phyloP scores from a whole-genome alignment of 2,888 invertebrate species.

The Chymomyza caudatula region DNA sequence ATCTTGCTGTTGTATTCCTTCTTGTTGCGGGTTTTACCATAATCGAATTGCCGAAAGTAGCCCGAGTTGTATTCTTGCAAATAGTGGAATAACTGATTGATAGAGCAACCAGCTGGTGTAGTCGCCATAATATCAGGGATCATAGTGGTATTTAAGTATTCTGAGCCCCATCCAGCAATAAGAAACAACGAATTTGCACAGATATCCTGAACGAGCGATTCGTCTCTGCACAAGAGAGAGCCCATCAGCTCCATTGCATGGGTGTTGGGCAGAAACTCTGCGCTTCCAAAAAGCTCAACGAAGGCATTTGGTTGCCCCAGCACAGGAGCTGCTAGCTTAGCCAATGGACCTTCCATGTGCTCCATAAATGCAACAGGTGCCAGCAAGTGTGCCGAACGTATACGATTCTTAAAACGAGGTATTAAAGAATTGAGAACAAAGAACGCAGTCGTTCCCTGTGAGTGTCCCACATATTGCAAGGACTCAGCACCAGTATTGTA shows the following conservation, averaged over 20 bases:
- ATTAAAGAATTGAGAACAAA: constrained; percentile 57
- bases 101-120: constrained; percentile 66
- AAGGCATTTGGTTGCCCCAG: constrained; percentile 65
- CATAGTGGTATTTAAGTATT: constrained; percentile 56
- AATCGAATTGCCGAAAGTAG: constrained; percentile 61
- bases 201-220: constrained; percentile 43
- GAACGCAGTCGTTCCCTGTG: constrained; percentile 67
- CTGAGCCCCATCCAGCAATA: constrained; percentile 60
- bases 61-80: constrained; percentile 67
- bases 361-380: constrained; percentile 70
- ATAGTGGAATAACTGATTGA: constrained; percentile 67
- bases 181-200: constrained; percentile 59
- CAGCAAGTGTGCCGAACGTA: constrained; percentile 63
- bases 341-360: constrained; percentile 78
- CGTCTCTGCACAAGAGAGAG: constrained; percentile 39
- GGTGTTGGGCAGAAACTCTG: constrained; percentile 61
- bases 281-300: constrained; percentile 62
- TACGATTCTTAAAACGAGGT: constrained; percentile 54
- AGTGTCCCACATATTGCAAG: constrained; percentile 62
- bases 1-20: constrained; percentile 46
- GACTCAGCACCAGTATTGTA: constrained; percentile 44
- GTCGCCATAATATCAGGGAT: constrained; percentile 68
- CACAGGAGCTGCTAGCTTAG: constrained; percentile 81
- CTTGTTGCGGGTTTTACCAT: constrained; percentile 54
- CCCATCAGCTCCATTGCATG: constrained; percentile 63